Evolutionary conservation across 2,797 vertebrate genomes (phyloP).

Genomic region (Graptemys geographica): DNA sequence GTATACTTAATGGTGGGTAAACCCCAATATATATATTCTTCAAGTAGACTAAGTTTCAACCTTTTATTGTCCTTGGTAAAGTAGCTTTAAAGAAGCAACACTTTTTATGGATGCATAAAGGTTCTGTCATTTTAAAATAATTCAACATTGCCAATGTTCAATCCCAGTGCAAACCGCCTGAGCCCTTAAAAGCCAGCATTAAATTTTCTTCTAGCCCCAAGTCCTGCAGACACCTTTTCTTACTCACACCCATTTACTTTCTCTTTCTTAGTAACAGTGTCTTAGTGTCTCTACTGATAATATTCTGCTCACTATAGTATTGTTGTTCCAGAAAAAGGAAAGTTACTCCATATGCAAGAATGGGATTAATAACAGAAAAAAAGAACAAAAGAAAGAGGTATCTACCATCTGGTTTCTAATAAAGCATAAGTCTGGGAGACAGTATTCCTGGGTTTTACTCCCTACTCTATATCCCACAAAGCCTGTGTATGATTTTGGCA

Average conservation of each 20-base stretch:
- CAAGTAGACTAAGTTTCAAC: conserved; percentile 1
- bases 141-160: conserved; percentile 4
- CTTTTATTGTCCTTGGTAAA: not conserved
- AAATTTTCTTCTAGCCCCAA: conserved; percentile 48
- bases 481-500: not conserved
- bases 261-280: not conserved
- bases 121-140: conserved; percentile 27
- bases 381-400: not conserved
- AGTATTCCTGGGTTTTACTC: not conserved
- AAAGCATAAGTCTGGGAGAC: not conserved
- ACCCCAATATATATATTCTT: conserved; percentile 11
- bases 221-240: conserved; percentile 17
- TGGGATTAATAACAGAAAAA: not conserved
- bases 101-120: not conserved
- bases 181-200: conserved; percentile 8
- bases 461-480: not conserved
- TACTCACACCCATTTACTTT: conserved; percentile 31
- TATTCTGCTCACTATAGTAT: not conserved
- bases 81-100: conserved; percentile 24
- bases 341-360: conserved; percentile 1
- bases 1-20: not conserved
- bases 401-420: not conserved
- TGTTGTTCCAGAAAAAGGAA: not conserved
- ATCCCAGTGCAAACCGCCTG: not conserved
- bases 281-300: conserved; percentile 19